A percentile compares a stretch with the other conserved stretches of the same genome.
Conservation (phyloP, 2,888 invertebrate species). For the Linhomoeus sp. region DNA sequence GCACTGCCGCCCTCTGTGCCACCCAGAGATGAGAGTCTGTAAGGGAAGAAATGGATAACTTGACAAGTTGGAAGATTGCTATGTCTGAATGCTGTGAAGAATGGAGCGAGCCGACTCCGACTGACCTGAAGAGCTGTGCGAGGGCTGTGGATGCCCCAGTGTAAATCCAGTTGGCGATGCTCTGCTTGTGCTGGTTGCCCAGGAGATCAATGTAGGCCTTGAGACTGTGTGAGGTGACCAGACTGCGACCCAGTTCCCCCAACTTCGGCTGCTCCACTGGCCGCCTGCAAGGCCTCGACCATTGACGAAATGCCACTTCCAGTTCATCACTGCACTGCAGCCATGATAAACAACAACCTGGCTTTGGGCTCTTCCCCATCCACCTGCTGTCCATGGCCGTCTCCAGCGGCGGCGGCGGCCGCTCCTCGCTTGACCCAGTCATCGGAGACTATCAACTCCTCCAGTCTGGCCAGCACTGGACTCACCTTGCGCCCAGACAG, state of each 20-base stretch:
- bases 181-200: constrained; percentile 14
- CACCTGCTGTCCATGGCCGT: too few relatives aligned
- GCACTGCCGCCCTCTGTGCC: not conserved
- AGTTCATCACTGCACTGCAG: too few relatives aligned
- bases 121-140: constrained; percentile 7
- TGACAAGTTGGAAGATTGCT: too few relatives aligned
- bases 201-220: constrained; percentile 17
- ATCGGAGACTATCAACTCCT: constrained; percentile 18
- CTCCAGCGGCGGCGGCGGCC: not conserved
- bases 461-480: constrained; percentile 4
- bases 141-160: constrained; percentile 10
- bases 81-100: not conserved
- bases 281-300: too few relatives aligned
- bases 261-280: constrained; percentile 8
- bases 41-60: too few relatives aligned
- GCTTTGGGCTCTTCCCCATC: too few relatives aligned
- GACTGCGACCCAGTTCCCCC: constrained; percentile 15
- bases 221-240: constrained; percentile 13
- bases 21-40: not conserved
- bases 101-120: not conserved
- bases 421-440: constrained; percentile 8
- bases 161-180: constrained; percentile 16
- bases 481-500: too few relatives aligned
- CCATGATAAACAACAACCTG: too few relatives aligned
- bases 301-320: too few relatives aligned